phyloP scores from a whole-genome alignment of 2,888 invertebrate species.

The Octodonta nipae region DNA sequence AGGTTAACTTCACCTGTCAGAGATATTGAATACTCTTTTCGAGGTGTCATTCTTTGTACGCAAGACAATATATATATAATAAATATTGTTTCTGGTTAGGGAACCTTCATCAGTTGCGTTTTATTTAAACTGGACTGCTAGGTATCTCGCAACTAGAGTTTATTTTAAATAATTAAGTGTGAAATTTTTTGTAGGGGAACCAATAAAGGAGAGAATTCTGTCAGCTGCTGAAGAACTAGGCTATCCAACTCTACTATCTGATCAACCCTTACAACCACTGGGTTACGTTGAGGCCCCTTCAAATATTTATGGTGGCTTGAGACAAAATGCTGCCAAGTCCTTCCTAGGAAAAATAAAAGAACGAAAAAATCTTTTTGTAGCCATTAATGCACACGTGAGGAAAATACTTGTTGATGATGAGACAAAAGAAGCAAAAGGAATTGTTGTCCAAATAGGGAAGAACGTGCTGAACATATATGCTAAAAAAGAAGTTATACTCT shows the following conservation, averaged over 20 bases:
- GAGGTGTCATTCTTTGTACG: too few relatives aligned
- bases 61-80: too few relatives aligned
- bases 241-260: slow-evolving; percentile 15
- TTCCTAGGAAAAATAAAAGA: slow-evolving; percentile 44
- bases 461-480: slow-evolving; percentile 30
- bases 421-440: slow-evolving; percentile 34
- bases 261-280: slow-evolving; percentile 21
- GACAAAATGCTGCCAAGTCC: slow-evolving; percentile 52
- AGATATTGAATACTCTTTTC: too few relatives aligned
- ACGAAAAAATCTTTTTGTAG: slow-evolving; percentile 44
- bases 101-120: too few relatives aligned
- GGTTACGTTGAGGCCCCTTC: slow-evolving; percentile 22
- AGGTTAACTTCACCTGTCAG: too few relatives aligned
- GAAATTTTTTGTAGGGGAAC: slow-evolving; percentile 13
- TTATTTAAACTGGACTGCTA: too few relatives aligned
- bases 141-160: too few relatives aligned
- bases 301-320: slow-evolving; percentile 31
- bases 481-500: slow-evolving; percentile 48
- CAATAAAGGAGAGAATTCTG: slow-evolving; percentile 23
- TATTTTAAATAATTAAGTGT: too few relatives aligned
- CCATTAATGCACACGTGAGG: slow-evolving; percentile 43
- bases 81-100: too few relatives aligned
- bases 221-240: slow-evolving; percentile 38
- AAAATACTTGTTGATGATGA: slow-evolving; percentile 39
- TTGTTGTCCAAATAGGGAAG: slow-evolving; percentile 29